Evolutionary conservation across 2,113 vertebrate species (phyloP), one percentile per base, ranked within the genome.

Genomic region (Coturnix japonica): DNA sequence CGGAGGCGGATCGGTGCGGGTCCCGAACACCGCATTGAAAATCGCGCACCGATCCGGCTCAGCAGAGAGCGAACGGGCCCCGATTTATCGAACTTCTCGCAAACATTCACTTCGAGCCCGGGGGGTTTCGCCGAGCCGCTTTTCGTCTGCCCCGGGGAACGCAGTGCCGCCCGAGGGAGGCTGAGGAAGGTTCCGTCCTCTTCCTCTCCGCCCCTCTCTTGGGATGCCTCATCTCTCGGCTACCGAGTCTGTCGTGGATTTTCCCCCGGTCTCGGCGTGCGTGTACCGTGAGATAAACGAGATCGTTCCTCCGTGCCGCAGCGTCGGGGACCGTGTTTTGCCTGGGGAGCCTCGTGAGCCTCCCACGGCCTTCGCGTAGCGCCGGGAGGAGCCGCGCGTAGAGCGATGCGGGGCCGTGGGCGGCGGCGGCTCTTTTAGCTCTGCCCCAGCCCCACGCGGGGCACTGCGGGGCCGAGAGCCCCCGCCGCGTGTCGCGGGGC

Each of bases 1-100:
- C 17, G 51, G 26, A 16, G 14, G 2, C 9, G 0, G 9, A 31
- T 5, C 1, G 44, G 25, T 9, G 2, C 18, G 6, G 43, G 5
- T 76, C 31, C 16, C 70, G 16, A 14, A 25, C 13, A 4, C 31
- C 25, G 1, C 16, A 18, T 3, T 4, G 1, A 1, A 69, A 92
- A 87, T n/a, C 0, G 5, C 1, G 5, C 7, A 28, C 22, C n/a
- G n/a, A 3, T 85, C 89, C 81, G 30, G 35, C 5, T 2, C 43
- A 53, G 8, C 56, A 25, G 23, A 67, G 20, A 1, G 6, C 9
- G 16, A 60, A 72, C 8, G 3, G 19, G 28, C 17, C 13, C 20
- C 21, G 4, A 5, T 77, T 77, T 83, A 46, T 60, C 21, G 2
- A 35, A 33, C 3, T 31, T 33, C 88, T 39, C 5, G 7, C 21